Conservation (phyloP, 2,888 invertebrate species). For the Harmothoe impar region DNA sequence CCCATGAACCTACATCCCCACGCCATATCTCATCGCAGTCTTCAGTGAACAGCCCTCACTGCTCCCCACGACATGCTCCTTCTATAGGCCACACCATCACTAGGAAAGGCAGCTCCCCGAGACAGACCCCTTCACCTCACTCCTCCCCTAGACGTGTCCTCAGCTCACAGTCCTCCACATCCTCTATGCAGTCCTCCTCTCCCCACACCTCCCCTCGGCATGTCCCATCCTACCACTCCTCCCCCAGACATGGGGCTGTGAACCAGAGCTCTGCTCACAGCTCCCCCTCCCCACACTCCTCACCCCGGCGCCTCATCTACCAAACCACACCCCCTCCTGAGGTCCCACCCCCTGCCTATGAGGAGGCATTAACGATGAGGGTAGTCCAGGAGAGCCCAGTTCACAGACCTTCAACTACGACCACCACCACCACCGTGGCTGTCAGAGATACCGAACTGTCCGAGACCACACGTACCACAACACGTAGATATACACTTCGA, state of each 20-base stretch:
- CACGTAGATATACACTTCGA: slow-evolving; percentile 28
- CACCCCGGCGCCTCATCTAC: neutral
- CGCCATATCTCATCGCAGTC: neutral
- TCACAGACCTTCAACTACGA: neutral
- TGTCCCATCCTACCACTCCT: neutral
- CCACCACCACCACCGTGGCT: slow-evolving; percentile 1
- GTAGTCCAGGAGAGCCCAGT: slow-evolving; percentile 54
- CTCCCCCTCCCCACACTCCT: slow-evolving; percentile 47
- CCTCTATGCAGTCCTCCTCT: slow-evolving; percentile 29
- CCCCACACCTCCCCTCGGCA: slow-evolving; percentile 40
- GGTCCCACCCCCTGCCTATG: slow-evolving; percentile 86
- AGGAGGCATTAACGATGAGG: slow-evolving; percentile 86
- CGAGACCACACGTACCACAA: slow-evolving; percentile 6
- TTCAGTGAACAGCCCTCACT: neutral
- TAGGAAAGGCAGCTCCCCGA: neutral
- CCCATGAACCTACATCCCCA: neutral
- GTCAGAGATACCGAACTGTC: slow-evolving; percentile 36
- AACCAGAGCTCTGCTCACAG: slow-evolving; percentile 6
- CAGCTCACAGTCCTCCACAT: slow-evolving; percentile 53
- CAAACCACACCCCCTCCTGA: slow-evolving; percentile 22
- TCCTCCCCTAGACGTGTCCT: slow-evolving; percentile 55
- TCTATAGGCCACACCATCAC: neutral
- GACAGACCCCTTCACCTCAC: slow-evolving; percentile 51
- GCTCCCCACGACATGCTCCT: slow-evolving; percentile 16
- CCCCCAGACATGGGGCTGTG: neutral